Evolutionary conservation across 2,797 vertebrate genomes (phyloP), one percentile per base, ranked within the genome.

Genomic region (Xiphorhynchus erythropygius): DNA sequence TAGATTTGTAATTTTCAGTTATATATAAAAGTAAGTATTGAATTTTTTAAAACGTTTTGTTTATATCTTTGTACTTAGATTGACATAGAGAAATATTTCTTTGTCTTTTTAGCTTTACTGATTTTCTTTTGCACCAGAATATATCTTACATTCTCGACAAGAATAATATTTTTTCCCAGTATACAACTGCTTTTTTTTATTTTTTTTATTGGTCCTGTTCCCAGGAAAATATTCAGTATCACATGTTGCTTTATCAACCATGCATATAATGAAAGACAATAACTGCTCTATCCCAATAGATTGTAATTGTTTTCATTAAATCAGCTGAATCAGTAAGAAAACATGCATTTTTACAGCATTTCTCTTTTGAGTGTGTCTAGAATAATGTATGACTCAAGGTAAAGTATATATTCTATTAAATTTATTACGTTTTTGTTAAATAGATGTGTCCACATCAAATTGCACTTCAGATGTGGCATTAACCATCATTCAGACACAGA

Each of bases 231-330:
- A 60, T 67, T 88, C 21, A 82, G 7, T 39, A 25, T 64, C 57
- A 53, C 9, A 52, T 47, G 8, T 53, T 80, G n/a, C 32, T 95
- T 92, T 80, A 67, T 84, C 7, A 30, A 18, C 37, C 39, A 50
- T 78, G 50, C 37, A 64, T 82, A 69, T 52, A 91, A 94, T 78
- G 82, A 83, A 52, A 87, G 55, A 74, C 55, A 94, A 47, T 78
- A 92, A 94, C n/a, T 91, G 10, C 28, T 90, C 8, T 92, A 39
- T 91, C 68, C 56, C 87, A 94, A 41, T 16, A 84, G 27, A 71
- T 59, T 91, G 90, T 78, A 87, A 71, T 82, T 65, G 30, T 52
- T 92, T 87, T 79, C 71, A 50, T 88, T 89, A 92, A 84, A 77
- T 69, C n/a, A 60, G 7, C 5, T 80, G 27, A 16, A 85, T 95